phyloP scores from a whole-genome alignment of 2,888 invertebrate species.

The Agrochola circellaris region DNA sequence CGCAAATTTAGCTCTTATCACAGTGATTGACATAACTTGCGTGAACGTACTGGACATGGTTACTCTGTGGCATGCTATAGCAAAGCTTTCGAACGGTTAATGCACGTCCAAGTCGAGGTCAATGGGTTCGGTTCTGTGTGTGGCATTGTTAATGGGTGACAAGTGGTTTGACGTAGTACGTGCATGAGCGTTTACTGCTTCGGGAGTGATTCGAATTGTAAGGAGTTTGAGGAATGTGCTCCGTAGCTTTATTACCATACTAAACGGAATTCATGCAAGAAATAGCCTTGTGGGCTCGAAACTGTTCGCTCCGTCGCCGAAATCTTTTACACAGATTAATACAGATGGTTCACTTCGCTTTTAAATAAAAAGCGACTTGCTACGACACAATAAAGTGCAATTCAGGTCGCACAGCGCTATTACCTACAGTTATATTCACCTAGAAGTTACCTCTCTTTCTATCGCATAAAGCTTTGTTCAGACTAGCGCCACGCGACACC shows the following conservation, averaged over 20 bases:
- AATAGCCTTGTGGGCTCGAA: background rate
- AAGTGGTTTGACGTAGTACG: slow-evolving; percentile 32
- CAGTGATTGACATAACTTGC: background rate
- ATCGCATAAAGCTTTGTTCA: too few relatives aligned
- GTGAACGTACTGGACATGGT: background rate
- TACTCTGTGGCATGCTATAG: slow-evolving; percentile 30
- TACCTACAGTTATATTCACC: too few relatives aligned
- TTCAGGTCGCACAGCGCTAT: too few relatives aligned
- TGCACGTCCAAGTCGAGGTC: slow-evolving; percentile 50
- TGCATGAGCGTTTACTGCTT: slow-evolving; percentile 25
- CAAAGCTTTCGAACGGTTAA: slow-evolving; percentile 51
- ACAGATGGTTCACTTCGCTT: too few relatives aligned
- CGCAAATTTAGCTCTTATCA: background rate
- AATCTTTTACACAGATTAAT: background rate
- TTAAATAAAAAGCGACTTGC: too few relatives aligned
- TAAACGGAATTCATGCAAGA: background rate
- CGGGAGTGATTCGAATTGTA: slow-evolving; percentile 24
- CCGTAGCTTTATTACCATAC: background rate
- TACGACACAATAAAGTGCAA: too few relatives aligned
- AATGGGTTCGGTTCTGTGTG: slow-evolving; percentile 53
- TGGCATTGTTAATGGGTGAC: slow-evolving; percentile 54
- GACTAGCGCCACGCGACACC: too few relatives aligned
- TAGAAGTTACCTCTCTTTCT: too few relatives aligned
- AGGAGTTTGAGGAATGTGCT: slow-evolving; percentile 28
- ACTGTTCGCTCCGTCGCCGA: background rate